Conservation (phyloP, 2,113 vertebrate genomes). For the Serinus canaria region DNA sequence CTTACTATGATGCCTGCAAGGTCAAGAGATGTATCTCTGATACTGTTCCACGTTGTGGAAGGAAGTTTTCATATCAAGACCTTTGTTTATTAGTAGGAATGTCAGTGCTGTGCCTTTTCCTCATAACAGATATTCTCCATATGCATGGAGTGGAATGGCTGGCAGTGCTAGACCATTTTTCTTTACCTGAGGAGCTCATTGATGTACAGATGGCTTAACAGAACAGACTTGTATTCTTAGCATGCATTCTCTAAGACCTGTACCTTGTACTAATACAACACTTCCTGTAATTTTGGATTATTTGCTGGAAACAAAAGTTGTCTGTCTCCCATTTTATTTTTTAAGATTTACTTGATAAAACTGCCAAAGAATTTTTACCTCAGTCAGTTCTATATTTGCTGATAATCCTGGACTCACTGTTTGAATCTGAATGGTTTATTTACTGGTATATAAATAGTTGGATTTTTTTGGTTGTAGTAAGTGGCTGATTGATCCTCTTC, state of each 20-base stretch:
- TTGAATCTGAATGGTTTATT: not conserved
- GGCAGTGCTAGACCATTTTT: not conserved
- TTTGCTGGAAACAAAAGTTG: slow-evolving; percentile 1
- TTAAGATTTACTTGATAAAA: not conserved
- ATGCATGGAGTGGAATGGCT: not conserved
- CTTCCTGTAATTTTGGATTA: not conserved
- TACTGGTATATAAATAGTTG: not conserved
- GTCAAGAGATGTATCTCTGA: not conserved
- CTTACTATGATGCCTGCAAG: not conserved
- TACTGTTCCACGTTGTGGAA: not conserved
- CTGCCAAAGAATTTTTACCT: not conserved
- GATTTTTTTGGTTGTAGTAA: not conserved
- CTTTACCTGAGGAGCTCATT: not conserved
- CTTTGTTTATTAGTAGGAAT: not conserved
- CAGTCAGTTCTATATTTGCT: not conserved
- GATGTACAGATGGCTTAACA: not conserved
- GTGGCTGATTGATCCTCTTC: not conserved
- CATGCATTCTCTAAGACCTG: not conserved
- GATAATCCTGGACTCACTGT: not conserved
- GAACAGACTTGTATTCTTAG: not conserved
- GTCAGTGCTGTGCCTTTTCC: not conserved
- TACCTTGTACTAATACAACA: not conserved
- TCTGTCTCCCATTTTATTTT: not conserved
- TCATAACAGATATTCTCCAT: not conserved
- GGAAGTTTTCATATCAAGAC: not conserved